Percentiles rank a stretch among this genome's conserved stretches.
Conservation (phyloP, 2,113 vertebrate species). For the Anseranas semipalmata region DNA sequence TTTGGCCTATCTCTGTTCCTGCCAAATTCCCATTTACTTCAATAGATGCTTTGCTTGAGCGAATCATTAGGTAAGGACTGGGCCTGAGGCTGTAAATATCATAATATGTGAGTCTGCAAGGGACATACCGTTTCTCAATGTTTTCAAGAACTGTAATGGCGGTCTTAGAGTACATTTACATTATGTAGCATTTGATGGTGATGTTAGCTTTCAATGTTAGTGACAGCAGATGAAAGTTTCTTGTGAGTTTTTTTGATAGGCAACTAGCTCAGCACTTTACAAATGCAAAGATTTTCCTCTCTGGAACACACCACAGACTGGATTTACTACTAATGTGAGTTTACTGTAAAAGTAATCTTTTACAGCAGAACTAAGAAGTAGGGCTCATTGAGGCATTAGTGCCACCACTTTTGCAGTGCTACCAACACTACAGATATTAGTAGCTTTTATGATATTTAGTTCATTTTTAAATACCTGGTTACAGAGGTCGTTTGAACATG, state of each 20-base stretch:
- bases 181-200: background rate
- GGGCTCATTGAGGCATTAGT: background rate
- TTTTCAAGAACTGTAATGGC: background rate
- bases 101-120: background rate
- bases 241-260: background rate
- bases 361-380: background rate
- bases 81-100: background rate
- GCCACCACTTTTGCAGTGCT: background rate
- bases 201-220: background rate
- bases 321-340: background rate
- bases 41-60: background rate
- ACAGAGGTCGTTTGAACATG: background rate
- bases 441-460: background rate
- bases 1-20: background rate
- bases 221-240: background rate
- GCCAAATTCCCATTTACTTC: background rate
- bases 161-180: background rate
- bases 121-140: background rate
- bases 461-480: background rate
- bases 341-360: background rate
- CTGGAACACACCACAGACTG: background rate
- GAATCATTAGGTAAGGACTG: background rate
- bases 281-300: background rate
- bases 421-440: background rate
- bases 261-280: background rate